These are phyloP conservation scores for Rhea pennata DNA, from an alignment of 2,113 vertebrate genomes.

Conservation along the genomic window DNA sequence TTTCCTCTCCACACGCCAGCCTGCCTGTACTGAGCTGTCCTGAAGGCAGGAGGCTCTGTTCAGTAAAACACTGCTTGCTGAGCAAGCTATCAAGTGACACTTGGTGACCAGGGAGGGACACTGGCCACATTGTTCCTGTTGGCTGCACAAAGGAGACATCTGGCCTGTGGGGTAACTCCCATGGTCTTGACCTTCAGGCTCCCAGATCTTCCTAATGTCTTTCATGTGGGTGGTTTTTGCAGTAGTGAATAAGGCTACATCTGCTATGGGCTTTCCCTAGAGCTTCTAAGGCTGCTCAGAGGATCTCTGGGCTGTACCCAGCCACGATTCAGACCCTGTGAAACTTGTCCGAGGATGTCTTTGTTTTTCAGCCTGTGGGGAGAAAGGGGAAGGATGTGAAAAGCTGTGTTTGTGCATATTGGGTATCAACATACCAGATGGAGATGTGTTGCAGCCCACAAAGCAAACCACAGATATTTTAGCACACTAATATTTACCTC, in stretches of 20 bases:
- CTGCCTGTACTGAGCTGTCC: too few species aligned
- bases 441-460: constrained; percentile 4
- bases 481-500: neutral
- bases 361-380: fast-evolving
- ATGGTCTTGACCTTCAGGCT: neutral
- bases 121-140: too few species aligned
- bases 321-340: neutral
- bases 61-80: too few species aligned
- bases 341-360: neutral
- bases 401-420: neutral
- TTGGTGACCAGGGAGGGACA: too few species aligned
- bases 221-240: neutral
- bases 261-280: too few species aligned
- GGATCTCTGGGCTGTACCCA: neutral
- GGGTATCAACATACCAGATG: neutral
- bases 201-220: fast-evolving
- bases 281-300: too few species aligned
- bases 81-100: too few species aligned
- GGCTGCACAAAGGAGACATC: neutral
- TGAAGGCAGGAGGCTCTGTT: too few species aligned
- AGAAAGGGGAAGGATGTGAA: neutral
- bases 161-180: neutral
- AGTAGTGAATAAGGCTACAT: fast-evolving
- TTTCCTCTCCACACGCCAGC: too few species aligned
- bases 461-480: constrained; percentile 43